Conservation (phyloP, 2,113 vertebrate species). For the Stigmatopora argus region DNA sequence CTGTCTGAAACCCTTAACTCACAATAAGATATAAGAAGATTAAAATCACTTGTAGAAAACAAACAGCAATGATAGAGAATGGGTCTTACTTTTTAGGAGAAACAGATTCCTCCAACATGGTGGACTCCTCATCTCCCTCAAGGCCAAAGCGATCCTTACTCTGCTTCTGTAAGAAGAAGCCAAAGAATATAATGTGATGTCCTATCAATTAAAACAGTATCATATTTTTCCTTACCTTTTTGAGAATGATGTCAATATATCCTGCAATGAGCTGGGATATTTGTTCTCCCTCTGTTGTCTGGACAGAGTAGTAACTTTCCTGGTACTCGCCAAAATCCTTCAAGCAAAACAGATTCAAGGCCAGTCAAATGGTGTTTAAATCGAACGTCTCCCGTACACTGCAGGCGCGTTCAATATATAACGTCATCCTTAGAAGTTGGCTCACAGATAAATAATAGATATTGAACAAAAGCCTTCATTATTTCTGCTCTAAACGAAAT, state of each 20-base stretch:
- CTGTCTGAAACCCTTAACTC: not conserved
- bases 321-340: conserved; percentile 99
- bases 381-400: conserved; percentile 5
- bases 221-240: conserved; percentile 78
- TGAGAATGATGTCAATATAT: conserved; percentile 98
- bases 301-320: conserved; percentile 98
- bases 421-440: not conserved
- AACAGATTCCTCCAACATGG: conserved; percentile 96
- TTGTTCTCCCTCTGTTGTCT: conserved; percentile 97
- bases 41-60: not conserved
- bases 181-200: conserved; percentile 2
- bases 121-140: conserved; percentile 96
- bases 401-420: conserved; percentile 1
- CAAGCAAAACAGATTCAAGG: conserved; percentile 19
- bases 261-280: conserved; percentile 98
- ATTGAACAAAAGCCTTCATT: conserved; percentile 25
- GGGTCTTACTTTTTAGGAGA: conserved; percentile 91
- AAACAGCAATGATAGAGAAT: conserved; percentile 6
- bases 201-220: not conserved
- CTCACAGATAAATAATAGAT: not conserved
- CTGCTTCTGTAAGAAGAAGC: conserved; percentile 79
- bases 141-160: conserved; percentile 98
- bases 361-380: conserved; percentile 3
- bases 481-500: conserved; percentile 26
- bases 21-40: not conserved